Conservation (phyloP, 2,888 invertebrate genomes). For the Microplitis manilae region DNA sequence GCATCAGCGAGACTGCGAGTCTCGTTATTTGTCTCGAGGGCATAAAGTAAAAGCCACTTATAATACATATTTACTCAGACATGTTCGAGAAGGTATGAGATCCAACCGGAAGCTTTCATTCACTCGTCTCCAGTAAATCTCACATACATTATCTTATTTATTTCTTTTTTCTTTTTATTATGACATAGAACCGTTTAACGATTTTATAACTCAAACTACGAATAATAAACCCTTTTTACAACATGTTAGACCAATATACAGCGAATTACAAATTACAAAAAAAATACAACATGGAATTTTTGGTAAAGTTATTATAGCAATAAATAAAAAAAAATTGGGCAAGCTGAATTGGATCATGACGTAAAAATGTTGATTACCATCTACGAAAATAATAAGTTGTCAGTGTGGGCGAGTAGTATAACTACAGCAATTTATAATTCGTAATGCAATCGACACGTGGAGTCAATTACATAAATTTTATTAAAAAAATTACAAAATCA, state of each 20-base stretch:
- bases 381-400: neutral
- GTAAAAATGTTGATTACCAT: slow-evolving; percentile 13
- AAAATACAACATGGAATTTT: no score
- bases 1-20: neutral
- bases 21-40: slow-evolving; percentile 14
- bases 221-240: no score
- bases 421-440: neutral
- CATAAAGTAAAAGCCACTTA: slow-evolving; percentile 41
- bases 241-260: no score
- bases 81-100: slow-evolving; percentile 1
- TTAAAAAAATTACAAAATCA: slow-evolving; percentile 14
- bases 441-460: slow-evolving; percentile 1
- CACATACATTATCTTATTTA: neutral
- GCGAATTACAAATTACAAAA: no score
- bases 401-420: slow-evolving; percentile 11
- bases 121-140: neutral
- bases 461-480: slow-evolving; percentile 5
- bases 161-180: neutral
- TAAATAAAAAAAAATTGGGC: no score
- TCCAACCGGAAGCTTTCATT: slow-evolving; percentile 18
- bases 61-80: slow-evolving; percentile 25
- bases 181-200: neutral
- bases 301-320: no score
- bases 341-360: neutral
- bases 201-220: no score